A percentile compares a stretch with the other conserved stretches of the same genome.
Evolutionary conservation across 1,140 invertebrate species (phyloP).

Genomic region (Caenorhabditis inopinata): DNA sequence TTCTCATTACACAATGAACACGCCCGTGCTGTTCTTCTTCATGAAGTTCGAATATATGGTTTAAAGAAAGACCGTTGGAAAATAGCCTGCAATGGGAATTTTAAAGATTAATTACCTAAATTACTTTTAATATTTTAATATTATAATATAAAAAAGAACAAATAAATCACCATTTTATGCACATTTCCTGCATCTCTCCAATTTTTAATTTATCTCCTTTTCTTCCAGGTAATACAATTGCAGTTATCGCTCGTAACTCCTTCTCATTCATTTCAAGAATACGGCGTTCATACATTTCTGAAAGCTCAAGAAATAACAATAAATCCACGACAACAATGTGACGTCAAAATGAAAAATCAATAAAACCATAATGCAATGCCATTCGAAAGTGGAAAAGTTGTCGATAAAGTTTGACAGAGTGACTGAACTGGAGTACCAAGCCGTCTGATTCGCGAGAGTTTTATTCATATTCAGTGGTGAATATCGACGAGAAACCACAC

Average conservation of each 20-base stretch:
- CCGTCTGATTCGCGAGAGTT: not conserved
- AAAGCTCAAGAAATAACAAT: too few species aligned
- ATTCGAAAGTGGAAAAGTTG: too few species aligned
- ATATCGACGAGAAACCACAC: not conserved
- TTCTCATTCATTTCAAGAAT: slow-evolving; percentile 29
- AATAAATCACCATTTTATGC: slow-evolving; percentile 4
- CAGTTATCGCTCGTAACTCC: not conserved
- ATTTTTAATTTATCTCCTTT: slow-evolving; percentile 1
- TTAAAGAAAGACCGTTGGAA: not conserved
- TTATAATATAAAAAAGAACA: too few species aligned
- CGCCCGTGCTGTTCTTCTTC: not conserved
- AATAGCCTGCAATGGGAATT: slow-evolving; percentile 5
- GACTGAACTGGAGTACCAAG: too few species aligned
- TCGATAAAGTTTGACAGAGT: too few species aligned
- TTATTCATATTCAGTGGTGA: slow-evolving; percentile 28
- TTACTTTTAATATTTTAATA: too few species aligned
- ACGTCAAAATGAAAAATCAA: not conserved
- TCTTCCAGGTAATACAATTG: slow-evolving; percentile 10
- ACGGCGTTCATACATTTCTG: slow-evolving; percentile 11
- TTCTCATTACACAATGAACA: not conserved
- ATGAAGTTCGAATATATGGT: not conserved
- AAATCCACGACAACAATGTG: too few species aligned
- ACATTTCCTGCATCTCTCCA: slow-evolving; percentile 28
- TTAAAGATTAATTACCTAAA: not conserved
- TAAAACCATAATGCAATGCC: not conserved